A percentile compares a stretch with the other conserved stretches of the same genome.
Conservation (phyloP, 2,797 vertebrate genomes). For the Labroides dimidiatus region DNA sequence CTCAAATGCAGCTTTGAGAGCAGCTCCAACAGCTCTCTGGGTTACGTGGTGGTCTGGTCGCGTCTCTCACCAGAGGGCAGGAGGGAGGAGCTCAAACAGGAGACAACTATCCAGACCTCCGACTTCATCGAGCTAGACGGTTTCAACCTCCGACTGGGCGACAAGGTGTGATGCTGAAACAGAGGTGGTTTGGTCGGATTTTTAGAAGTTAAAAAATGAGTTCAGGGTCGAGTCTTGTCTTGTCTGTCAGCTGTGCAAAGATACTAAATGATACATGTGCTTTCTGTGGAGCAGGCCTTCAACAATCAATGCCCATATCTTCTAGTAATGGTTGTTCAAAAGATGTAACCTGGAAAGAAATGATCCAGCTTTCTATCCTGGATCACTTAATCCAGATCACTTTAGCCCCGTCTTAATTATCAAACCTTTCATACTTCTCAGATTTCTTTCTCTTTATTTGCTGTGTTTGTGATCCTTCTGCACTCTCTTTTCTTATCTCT, state of each 20-base stretch:
- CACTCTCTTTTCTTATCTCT: not conserved
- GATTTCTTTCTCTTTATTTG: not conserved
- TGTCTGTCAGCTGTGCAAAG: too few relatives aligned
- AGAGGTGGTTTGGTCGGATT: not conserved
- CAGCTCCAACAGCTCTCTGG: conserved; percentile 82
- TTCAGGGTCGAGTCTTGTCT: too few relatives aligned
- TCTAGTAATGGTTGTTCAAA: too few relatives aligned
- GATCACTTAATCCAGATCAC: too few relatives aligned
- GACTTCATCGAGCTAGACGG: conserved; percentile 91
- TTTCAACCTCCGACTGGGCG: conserved; percentile 91
- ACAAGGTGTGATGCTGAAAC: conserved; percentile 76
- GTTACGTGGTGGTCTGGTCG: conserved; percentile 88
- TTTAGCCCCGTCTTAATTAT: too few relatives aligned
- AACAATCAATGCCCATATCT: too few relatives aligned
- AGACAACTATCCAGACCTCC: conserved; percentile 85
- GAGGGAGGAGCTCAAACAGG: conserved; percentile 89
- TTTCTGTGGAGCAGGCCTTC: too few relatives aligned
- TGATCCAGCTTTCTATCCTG: too few relatives aligned
- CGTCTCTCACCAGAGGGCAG: conserved; percentile 85
- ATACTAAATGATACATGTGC: too few relatives aligned
- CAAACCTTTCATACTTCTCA: too few relatives aligned
- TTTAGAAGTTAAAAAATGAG: too few relatives aligned
- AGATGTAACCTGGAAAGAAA: too few relatives aligned
- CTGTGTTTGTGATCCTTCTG: not conserved
- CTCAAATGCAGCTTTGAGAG: conserved; percentile 87